Evolutionary conservation across 2,888 invertebrate species (phyloP).

Genomic region (Ctenicera cuprea): DNA sequence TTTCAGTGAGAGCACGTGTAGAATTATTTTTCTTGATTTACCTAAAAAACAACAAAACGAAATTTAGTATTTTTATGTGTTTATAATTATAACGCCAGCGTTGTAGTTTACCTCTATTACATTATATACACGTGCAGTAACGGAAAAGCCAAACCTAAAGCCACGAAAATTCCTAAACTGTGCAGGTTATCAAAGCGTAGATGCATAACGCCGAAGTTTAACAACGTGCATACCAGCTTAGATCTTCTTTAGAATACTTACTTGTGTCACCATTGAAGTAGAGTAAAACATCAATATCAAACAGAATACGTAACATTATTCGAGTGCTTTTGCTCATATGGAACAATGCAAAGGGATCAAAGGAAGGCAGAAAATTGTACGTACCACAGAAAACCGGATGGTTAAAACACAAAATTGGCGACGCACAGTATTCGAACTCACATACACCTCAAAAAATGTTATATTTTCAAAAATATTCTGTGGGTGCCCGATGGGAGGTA

Average conservation of each 20-base stretch:
- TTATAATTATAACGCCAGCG: too few species aligned
- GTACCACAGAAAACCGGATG: too few species aligned
- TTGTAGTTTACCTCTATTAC: neutral
- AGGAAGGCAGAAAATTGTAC: neutral
- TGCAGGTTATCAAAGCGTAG: neutral
- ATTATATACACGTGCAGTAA: neutral
- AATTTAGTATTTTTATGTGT: too few species aligned
- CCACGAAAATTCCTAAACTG: constrained; percentile 12
- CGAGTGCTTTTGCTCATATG: neutral
- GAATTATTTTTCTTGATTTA: too few species aligned
- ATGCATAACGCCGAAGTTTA: constrained; percentile 4
- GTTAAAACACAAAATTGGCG: too few species aligned
- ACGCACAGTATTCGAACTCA: too few species aligned
- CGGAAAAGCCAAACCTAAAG: neutral
- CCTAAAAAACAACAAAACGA: too few species aligned
- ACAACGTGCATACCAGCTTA: neutral
- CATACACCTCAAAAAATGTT: too few species aligned
- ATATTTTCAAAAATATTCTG: too few species aligned
- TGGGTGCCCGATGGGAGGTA: too few species aligned
- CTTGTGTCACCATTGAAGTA: constrained; percentile 1
- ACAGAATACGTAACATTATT: constrained; percentile 19
- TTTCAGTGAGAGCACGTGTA: too few species aligned
- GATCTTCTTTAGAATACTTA: neutral
- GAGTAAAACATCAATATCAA: constrained; percentile 17
- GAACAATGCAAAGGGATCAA: neutral